Percentiles rank a stretch among this genome's conserved stretches.
Conservation (phyloP, 64 coral and sea anemone species). For the Montipora foliosa region DNA sequence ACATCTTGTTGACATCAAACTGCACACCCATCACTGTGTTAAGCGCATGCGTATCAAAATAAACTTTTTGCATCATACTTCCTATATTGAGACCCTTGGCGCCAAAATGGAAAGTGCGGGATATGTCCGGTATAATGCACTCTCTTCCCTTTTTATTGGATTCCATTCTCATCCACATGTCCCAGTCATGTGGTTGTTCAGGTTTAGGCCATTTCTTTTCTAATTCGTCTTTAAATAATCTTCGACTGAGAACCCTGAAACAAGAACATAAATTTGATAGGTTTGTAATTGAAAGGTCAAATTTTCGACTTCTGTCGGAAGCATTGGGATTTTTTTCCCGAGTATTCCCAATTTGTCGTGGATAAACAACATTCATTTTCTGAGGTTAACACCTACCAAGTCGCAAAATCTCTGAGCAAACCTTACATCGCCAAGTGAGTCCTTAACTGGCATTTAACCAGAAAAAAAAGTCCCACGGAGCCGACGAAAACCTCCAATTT, state of each 20-base stretch:
- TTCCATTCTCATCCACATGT: conserved; percentile 94
- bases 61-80: conserved; percentile 87
- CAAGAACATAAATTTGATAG: not conserved
- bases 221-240: conserved; percentile 85
- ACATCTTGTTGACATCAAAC: conserved; percentile 73
- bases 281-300: not conserved
- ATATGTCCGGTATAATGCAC: conserved; percentile 94
- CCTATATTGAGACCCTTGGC: conserved; percentile 82
- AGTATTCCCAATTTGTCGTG: no score
- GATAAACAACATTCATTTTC: no score
- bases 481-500: no score
- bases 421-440: no score
- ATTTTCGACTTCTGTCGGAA: not conserved
- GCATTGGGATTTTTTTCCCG: no score
- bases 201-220: conserved; percentile 93
- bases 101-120: conserved; percentile 97
- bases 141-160: conserved; percentile 81
- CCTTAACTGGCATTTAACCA: no score
- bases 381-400: no score
- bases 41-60: conserved; percentile 82
- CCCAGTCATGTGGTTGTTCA: conserved; percentile 90
- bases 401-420: no score
- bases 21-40: conserved; percentile 75
- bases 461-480: no score
- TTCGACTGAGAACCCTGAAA: conserved; percentile 86